These are phyloP conservation scores for Hemicordylus capensis DNA, from an alignment of 2,113 vertebrate species.

Conservation along the genomic window DNA sequence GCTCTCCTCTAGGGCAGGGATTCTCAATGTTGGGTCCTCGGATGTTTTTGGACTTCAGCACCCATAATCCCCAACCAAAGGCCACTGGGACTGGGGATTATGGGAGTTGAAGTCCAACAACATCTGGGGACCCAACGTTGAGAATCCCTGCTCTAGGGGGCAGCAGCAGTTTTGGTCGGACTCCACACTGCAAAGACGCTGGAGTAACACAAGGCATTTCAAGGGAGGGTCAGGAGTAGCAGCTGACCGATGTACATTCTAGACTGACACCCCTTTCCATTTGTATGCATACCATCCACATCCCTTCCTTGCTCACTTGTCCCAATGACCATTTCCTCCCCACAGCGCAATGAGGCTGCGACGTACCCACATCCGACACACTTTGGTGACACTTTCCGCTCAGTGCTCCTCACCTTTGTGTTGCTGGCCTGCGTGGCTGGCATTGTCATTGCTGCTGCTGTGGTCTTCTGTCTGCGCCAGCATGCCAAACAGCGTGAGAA, in stretches of 20 bases:
- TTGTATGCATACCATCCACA: neutral
- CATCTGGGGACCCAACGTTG: too few relatives aligned
- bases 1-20: too few relatives aligned
- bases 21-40: too few relatives aligned
- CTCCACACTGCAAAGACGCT: neutral
- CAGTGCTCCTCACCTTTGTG: conserved; percentile 88
- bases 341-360: conserved; percentile 81
- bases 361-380: conserved; percentile 78
- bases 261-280: neutral
- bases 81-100: too few relatives aligned
- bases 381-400: conserved; percentile 81
- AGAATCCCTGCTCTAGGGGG: neutral
- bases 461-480: conserved; percentile 86
- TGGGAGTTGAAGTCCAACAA: too few relatives aligned
- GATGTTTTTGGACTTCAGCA: too few relatives aligned
- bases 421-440: conserved; percentile 88
- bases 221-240: neutral
- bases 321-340: neutral
- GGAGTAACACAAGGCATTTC: neutral
- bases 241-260: neutral
- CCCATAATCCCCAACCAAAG: too few relatives aligned
- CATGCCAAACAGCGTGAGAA: conserved; percentile 86
- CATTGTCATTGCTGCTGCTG: conserved; percentile 82
- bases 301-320: neutral
- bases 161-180: neutral